Base-by-base conservation (phyloP, 30 jellyfish, hydroid and myxozoan species). In the Nemopilema nomurai region DNA sequence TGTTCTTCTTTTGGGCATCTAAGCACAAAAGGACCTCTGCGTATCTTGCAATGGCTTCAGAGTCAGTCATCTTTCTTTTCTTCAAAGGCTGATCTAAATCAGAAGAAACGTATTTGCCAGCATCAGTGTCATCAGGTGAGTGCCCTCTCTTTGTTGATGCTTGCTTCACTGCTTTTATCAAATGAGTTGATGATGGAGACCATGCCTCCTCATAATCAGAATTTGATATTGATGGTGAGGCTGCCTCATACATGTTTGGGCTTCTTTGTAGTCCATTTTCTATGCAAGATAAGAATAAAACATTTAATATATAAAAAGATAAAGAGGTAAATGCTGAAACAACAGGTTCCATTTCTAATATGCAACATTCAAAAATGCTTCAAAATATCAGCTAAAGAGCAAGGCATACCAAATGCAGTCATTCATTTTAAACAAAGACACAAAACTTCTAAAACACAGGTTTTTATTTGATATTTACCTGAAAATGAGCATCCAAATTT, bases 171-270 rank as follows among this genome's bases (percentile, higher is more conserved):
- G 87, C 87, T 9, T 66, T 65, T 27, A 79, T 24, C n/a, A 79
- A 68, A 32, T 24, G 62, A 0, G 16, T 21, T 23, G 87, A n/a
- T n/a, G n/a, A 27, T 13, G 90, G 84, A 16, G 83, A 69, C 32
- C 0, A 7, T 1, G 67, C 77, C 18, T 51, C 75, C 16, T 20
- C 72, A 30, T 52, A 51, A 8, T 53, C 75, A 16, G 71, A 53
- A 28, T 69, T 82, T 0, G 84, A 71, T 24, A 28, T n/a, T 9
- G 28, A 18, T 18, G 86, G 85, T 3, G 75, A 84, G 4, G 93
- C 82, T 23, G 83, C 84, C 19, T 84, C 79, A 65, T 69, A 73
- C 87, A 84, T 62, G 87, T 67, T 84, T 0, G 87, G 87, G 70
- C 87, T 74, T 1, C 21, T 16, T 53, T 74, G 25, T 1, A 71